Conservation (phyloP, 1,140 invertebrate genomes). For the Tachypleus tridentatus region DNA sequence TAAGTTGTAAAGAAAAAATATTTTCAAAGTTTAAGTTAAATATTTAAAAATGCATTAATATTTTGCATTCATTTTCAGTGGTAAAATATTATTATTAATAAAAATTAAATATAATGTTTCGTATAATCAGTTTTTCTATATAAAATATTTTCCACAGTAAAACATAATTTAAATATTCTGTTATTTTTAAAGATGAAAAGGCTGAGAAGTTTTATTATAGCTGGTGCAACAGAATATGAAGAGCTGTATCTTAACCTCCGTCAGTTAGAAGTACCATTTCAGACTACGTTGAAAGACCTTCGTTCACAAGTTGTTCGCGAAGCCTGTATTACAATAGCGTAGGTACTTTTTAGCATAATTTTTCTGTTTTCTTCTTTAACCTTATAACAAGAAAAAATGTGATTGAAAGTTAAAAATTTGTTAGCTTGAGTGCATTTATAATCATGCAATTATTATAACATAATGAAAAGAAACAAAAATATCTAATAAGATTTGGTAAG, state of each 20-base stretch:
- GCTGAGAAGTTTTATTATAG: conserved; percentile 60
- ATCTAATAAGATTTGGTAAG: too few species aligned
- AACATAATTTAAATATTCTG: conserved; percentile 25
- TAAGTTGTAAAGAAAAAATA: too few species aligned
- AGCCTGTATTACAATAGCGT: conserved; percentile 83
- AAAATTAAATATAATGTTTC: neutral
- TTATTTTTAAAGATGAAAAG: conserved; percentile 53
- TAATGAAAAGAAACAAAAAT: too few species aligned
- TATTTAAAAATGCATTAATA: too few species aligned
- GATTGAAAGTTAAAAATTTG: too few species aligned
- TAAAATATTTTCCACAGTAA: neutral
- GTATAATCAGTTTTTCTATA: too few species aligned
- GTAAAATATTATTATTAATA: conserved; percentile 29
- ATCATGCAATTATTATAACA: too few species aligned
- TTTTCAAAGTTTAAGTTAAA: too few species aligned
- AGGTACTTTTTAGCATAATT: conserved; percentile 38
- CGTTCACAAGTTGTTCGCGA: conserved; percentile 81
- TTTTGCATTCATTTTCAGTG: too few species aligned
- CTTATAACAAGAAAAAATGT: too few species aligned
- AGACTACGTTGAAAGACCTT: conserved; percentile 75
- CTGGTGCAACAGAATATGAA: conserved; percentile 62
- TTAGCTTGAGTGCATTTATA: too few species aligned
- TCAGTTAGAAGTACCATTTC: conserved; percentile 63
- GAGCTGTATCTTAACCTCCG: conserved; percentile 71
- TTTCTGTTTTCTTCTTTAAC: too few species aligned